Evolutionary conservation across 2,797 vertebrate genomes (phyloP).

Genomic region (Anomalospiza imberbis): DNA sequence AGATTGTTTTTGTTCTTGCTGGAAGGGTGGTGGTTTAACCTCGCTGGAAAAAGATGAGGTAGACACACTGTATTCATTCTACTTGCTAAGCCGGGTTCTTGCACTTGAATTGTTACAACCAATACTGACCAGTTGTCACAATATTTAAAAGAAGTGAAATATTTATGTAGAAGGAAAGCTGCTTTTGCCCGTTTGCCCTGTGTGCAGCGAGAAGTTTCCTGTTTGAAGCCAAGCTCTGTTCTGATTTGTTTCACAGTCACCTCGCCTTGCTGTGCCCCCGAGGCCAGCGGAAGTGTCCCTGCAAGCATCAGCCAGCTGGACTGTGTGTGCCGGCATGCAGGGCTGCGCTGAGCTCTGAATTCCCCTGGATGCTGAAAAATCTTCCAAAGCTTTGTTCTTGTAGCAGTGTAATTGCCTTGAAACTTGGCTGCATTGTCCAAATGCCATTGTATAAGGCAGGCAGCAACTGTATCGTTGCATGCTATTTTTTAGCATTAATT

Average conservation of each 20-base stretch:
- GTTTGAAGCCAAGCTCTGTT: neutral
- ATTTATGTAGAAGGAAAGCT: neutral
- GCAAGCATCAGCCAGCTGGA: neutral
- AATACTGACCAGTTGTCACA: neutral
- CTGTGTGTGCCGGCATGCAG: fast-evolving
- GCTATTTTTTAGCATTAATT: neutral
- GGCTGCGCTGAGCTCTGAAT: neutral
- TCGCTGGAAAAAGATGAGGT: neutral
- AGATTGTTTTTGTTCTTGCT: conserved; percentile 48
- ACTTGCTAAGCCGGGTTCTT: neutral
- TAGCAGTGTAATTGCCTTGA: neutral
- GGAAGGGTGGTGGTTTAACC: neutral
- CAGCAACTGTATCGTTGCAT: neutral
- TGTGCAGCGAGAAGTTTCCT: neutral
- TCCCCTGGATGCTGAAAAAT: fast-evolving
- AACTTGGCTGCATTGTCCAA: neutral
- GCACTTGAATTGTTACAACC: neutral
- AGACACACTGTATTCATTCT: conserved; percentile 5
- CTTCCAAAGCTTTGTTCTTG: neutral
- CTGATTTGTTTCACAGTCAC: neutral
- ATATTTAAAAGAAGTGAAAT: neutral
- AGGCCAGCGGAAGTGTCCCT: neutral
- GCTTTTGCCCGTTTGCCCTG: fast-evolving
- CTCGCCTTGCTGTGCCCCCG: fast-evolving
- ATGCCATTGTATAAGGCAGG: neutral